phyloP scores from a whole-genome alignment of 2,888 invertebrate genomes.

The Acanthosepion pharaonis region DNA sequence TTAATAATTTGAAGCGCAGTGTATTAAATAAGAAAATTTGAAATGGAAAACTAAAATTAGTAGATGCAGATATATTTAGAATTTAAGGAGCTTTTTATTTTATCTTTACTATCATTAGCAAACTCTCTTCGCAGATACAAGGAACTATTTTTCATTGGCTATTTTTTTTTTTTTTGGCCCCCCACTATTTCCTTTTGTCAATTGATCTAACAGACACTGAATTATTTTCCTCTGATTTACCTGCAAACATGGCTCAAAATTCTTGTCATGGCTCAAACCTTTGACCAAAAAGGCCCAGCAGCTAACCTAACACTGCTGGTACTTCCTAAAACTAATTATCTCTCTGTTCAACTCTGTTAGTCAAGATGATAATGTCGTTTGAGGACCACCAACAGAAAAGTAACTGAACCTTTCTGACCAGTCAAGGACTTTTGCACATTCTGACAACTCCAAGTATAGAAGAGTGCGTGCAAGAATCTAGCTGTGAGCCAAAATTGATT shows the following conservation, averaged over 20 bases:
- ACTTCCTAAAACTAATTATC: not conserved
- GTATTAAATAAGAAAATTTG: too few species aligned
- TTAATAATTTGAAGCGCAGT: too few species aligned
- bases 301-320: not conserved
- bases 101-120: too few species aligned
- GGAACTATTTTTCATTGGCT: not conserved
- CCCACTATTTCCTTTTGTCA: not conserved
- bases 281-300: conserved; percentile 2
- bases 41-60: too few species aligned
- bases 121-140: not conserved
- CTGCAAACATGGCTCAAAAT: not conserved
- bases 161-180: not conserved
- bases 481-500: not conserved
- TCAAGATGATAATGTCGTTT: not conserved
- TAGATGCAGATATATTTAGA: too few species aligned
- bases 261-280: not conserved
- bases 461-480: not conserved
- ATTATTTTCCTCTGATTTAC: not conserved
- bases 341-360: not conserved
- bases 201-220: not conserved
- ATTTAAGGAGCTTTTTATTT: too few species aligned
- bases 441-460: not conserved
- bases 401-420: not conserved
- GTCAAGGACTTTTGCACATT: not conserved
- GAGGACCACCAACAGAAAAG: not conserved